Evolutionary conservation across 2,888 invertebrate species (phyloP), one percentile per base, ranked within the genome.

Genomic region (Loripinus fragilis): DNA sequence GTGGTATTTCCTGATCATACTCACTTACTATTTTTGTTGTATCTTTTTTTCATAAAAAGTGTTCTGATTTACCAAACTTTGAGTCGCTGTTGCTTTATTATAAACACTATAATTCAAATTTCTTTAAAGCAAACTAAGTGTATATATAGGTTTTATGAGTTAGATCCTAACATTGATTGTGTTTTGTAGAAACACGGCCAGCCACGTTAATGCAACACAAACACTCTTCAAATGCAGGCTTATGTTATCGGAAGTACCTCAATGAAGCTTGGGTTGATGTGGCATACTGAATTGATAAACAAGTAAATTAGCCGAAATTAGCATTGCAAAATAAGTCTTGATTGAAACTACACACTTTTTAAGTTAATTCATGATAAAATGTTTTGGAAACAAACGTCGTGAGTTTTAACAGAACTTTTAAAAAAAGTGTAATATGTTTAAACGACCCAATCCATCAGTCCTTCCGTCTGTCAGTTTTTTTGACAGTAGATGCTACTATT

Each of bases 61-160:
- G n/a, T n/a, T n/a, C n/a, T n/a, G n/a, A n/a, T n/a, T n/a, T n/a
- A n/a, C n/a, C n/a, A n/a, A n/a, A n/a, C n/a, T n/a, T n/a, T n/a
- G n/a, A n/a, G n/a, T n/a, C n/a, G n/a, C n/a, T n/a, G n/a, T n/a
- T n/a, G n/a, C n/a, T n/a, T n/a, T n/a, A n/a, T n/a, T n/a, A n/a
- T n/a, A n/a, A n/a, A n/a, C n/a, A n/a, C n/a, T n/a, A n/a, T n/a
- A n/a, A 33, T 60, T 30, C 33, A 60, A 60, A 60, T 60, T 33
- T 60, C 60, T 60, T 60, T 60, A 30, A 60, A 12, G 60, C 30
- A 60, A 60, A 15, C 30, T 60, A 60, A 60, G 33, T 33, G 33
- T 60, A 60, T 33, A 30, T 60, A 20, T 20, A 60, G 33, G 30
- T 33, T 60, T 60, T 60, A 60, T 60, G n/a, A n/a, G n/a, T n/a